Base-by-base conservation (phyloP, 2,113 vertebrate genomes). In the Pseudopipra pipra region DNA sequence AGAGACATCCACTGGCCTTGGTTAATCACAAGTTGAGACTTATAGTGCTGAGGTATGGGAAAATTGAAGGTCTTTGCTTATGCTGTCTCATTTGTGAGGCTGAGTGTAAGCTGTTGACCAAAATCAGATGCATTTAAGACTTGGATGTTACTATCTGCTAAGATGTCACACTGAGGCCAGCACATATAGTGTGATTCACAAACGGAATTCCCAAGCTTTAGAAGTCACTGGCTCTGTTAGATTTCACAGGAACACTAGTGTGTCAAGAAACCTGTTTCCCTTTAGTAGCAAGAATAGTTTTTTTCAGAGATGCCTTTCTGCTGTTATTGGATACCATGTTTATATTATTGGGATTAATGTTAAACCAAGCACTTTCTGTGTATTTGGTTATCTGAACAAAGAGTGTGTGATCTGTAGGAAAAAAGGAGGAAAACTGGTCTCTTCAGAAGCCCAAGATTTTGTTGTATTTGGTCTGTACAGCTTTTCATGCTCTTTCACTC, bases 1-100 rank as follows among this genome's bases (percentile, higher is more conserved):
- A 92, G 67, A 93, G 97, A 89, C 95, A 89, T 91, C 96, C 95
- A 86, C 74, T 96, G 54, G 30, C 72, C 35, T 75, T 24, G 0
- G 31, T 81, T 92, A 90, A 88, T 88, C 81, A 77, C 72, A 96
- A 39, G 14, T 41, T 85, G 55, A 65, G 78, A 51, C 77, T 74
- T 61, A 47, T 56, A 14, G 22, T 43, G 33, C 6, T 70, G 39
- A 58, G 33, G 11, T 22, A 22, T 2, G 20, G 5, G 22, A 14
- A 39, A 25, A 17, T 51, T 8, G 28, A 68, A 18, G 9, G 16
- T 62, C 51, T 83, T 68, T 31, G n/a, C 27, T 51, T 66, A 11
- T 87, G 11, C 27, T 11, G 2, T 68, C 22, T 72, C 16, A 33
- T 52, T 63, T 79, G 17, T 63, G 39, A 91, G 19, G 67, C 35